A percentile compares a stretch with the other conserved stretches of the same genome.
Evolutionary conservation across 2,797 vertebrate genomes (phyloP).

Genomic region (Gambusia yucatana): DNA sequence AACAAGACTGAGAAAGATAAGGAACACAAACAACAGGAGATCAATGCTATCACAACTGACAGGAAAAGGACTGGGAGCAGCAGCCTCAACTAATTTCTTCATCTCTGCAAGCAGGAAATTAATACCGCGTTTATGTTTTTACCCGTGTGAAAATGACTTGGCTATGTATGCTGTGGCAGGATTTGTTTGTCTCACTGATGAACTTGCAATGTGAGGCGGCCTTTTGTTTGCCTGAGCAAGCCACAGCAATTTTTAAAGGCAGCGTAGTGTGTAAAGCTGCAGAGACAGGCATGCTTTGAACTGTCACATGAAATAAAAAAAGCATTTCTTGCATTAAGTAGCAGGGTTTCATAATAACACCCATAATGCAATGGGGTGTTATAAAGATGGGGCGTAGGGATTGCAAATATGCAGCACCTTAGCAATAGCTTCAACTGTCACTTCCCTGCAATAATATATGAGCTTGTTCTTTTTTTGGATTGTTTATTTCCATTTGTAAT

Average conservation of each 20-base stretch:
- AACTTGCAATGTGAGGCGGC: conserved; percentile 40
- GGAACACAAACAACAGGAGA: conserved; percentile 62
- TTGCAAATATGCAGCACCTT: conserved; percentile 24
- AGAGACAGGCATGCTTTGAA: conserved; percentile 36
- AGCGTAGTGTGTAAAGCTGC: conserved; percentile 8
- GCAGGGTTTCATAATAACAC: conserved; percentile 12
- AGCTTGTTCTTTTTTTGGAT: neutral
- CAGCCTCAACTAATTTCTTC: conserved; percentile 51
- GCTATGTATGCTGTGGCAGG: conserved; percentile 1
- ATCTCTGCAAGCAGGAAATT: conserved; percentile 61
- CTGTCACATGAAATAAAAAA: conserved; percentile 26
- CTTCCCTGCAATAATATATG: conserved; percentile 23
- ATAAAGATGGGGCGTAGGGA: conserved; percentile 3
- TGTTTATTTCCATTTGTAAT: conserved; percentile 10
- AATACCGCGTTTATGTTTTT: conserved; percentile 59
- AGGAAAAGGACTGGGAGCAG: conserved; percentile 37
- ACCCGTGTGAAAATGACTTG: conserved; percentile 27
- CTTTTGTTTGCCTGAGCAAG: conserved; percentile 3
- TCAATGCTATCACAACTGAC: conserved; percentile 68
- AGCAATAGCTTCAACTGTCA: conserved; percentile 32
- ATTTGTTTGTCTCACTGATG: conserved; percentile 40
- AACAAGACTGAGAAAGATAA: conserved; percentile 56
- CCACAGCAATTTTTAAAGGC: conserved; percentile 7
- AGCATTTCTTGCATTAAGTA: conserved; percentile 4
- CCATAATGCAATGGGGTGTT: conserved; percentile 8